phyloP scores from a whole-genome alignment of 1,140 invertebrate species.

The Galleria mellonella region DNA sequence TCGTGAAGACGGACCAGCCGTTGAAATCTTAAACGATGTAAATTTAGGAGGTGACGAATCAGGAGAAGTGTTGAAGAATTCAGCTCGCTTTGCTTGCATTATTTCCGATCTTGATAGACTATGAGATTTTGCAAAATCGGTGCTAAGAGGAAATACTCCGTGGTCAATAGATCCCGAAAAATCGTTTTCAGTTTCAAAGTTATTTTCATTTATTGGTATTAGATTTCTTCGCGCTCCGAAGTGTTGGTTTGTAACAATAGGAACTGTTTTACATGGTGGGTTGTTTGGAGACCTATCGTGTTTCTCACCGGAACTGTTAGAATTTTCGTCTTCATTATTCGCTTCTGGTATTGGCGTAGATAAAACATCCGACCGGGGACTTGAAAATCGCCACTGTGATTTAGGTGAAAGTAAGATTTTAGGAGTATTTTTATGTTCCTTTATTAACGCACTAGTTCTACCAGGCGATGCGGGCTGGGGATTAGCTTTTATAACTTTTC shows the following conservation, averaged over 20 bases:
- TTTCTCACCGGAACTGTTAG: conserved; percentile 72
- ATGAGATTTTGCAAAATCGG: conserved; percentile 37
- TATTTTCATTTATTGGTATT: conserved; percentile 53
- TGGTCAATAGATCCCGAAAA: conserved; percentile 34
- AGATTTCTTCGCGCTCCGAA: conserved; percentile 60
- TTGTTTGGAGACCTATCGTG: conserved; percentile 42
- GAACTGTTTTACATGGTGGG: conserved; percentile 56
- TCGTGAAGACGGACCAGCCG: conserved; percentile 23
- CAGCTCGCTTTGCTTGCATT: conserved; percentile 74
- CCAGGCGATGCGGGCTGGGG: conserved; percentile 74
- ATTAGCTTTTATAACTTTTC: conserved; percentile 74
- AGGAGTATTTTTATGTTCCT: conserved; percentile 75
- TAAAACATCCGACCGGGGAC: conserved; percentile 85
- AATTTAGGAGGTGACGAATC: conserved; percentile 45
- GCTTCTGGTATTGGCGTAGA: conserved; percentile 91
- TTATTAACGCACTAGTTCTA: conserved; percentile 61
- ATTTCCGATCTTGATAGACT: conserved; percentile 64
- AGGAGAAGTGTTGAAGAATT: conserved; percentile 70
- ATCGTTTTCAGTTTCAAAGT: conserved; percentile 31
- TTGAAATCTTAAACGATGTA: conserved; percentile 44
- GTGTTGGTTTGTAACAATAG: conserved; percentile 65
- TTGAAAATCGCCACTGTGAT: conserved; percentile 82
- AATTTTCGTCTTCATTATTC: conserved; percentile 81
- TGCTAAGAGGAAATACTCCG: conserved; percentile 49
- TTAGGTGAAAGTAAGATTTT: conserved; percentile 82